Evolutionary conservation across 2,888 invertebrate genomes (phyloP), one percentile per base, ranked within the genome.

Genomic region (Drosophila quinaria): DNA sequence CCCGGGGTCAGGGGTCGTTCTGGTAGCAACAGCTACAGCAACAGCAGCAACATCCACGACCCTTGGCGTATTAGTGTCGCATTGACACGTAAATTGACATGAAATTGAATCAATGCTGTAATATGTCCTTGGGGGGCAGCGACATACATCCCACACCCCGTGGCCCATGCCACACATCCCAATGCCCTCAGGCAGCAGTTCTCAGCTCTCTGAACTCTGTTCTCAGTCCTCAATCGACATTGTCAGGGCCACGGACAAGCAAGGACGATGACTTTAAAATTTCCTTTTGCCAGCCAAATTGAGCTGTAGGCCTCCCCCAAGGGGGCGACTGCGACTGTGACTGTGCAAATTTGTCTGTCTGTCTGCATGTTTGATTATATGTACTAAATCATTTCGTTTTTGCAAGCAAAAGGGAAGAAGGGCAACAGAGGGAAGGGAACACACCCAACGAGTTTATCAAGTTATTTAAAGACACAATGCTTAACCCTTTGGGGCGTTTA

Each of bases 51-150:
- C 66, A 73, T 69, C 78, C 75, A 80, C 80, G 83, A 80, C 81
- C 80, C 85, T 74, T 55, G 74, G 87, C 76, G 87, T 87, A 91
- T 91, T 91, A 90, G 90, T 87, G 87, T 92, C 92, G 91, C 89
- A 93, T 93, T 93, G 93, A 93, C 93, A 92, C 89, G 92, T 91
- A 93, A 93, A 92, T 93, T 92, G 92, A 93, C 92, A 92, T 92
- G 91, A 92, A 93, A 93, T 93, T 93, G 92, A 93, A 93, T 93
- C 92, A 93, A 92, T 92, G 91, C 90, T 89, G 90, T 92, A 92
- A 93, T 91, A 91, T 91, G 91, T 91, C 92, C 91, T 91, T 85
- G 85, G 92, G 91, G 92, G 88, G 76, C 77, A 79, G 52, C 63
- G 73, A 64, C 74, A 78, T 61, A 62, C 61, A 55, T 3, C 68